Base-by-base conservation (phyloP, 2,797 vertebrate species). In the Pagetopsis macropterus region DNA sequence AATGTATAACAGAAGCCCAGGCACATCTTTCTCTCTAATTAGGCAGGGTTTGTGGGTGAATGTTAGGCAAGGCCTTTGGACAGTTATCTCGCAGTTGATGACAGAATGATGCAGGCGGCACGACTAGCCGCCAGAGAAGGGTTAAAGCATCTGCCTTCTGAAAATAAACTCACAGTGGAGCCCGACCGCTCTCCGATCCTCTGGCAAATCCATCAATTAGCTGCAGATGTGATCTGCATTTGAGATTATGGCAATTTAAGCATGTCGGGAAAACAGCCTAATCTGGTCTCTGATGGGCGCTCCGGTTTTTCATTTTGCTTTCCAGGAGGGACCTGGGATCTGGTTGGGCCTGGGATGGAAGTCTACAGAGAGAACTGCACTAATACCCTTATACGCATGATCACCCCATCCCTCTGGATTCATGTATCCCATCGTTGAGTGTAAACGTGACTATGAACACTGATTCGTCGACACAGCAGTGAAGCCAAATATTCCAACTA, bases 181-280 rank as follows among this genome's bases (percentile, higher is more conserved):
- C 75, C 37, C n/a, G 76, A 81, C 88, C 79, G 80, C 87, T 89
- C 90, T 85, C 70, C 87, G 89, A 92, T 93, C 92, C 91, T 88
- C 81, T 84, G 86, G 91, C 91, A 94, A 95, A 95, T 94, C 93
- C 93, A 92, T 94, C 93, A 93, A 93, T 95, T 94, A 94, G 88
- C 88, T 82, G 85, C 89, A 93, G 92, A 95, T 94, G 94, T 93
- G 93, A 94, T 95, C 92, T 93, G 93, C 92, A 93, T 94, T 82
- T 75, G 57, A 91, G 92, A 94, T 95, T 91, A 91, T 87, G 83
- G 82, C 91, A 92, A 91, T 94, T 94, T 91, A 89, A 93, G 88
- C 87, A 89, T 89, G 90, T 86, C 56, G 65, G 89, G 88, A 87
- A 90, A 91, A 84, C 69, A 61, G 86, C 81, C 88, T 93, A 93